Percentiles rank a stretch among this genome's conserved stretches.
phyloP scores from a whole-genome alignment of 2,113 vertebrate species.

The Cathartes aura region DNA sequence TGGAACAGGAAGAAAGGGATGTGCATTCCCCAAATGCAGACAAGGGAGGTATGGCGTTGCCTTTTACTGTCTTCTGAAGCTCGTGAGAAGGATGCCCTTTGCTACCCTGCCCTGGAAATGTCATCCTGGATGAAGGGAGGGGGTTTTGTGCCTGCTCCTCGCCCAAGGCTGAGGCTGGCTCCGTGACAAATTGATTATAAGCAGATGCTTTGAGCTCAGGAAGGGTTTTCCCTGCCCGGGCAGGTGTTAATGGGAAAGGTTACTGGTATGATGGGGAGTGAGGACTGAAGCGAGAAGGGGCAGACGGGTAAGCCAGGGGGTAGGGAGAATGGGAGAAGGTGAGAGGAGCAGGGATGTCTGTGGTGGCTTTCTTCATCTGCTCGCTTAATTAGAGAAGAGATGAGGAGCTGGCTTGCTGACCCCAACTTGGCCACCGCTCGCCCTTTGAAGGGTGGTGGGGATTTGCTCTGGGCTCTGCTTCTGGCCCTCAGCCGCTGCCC shows the following conservation, averaged over 20 bases:
- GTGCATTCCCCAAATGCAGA: background rate
- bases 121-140: slow-evolving; percentile 21
- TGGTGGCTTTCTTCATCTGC: background rate
- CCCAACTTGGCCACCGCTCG: background rate
- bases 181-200: slow-evolving; percentile 56
- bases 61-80: background rate
- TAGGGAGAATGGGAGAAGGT: background rate
- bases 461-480: background rate
- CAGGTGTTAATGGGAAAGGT: slow-evolving; percentile 30
- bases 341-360: background rate
- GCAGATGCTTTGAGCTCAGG: slow-evolving; percentile 65
- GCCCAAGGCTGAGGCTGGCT: slow-evolving; percentile 41
- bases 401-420: background rate
- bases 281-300: background rate
- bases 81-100: slow-evolving; percentile 24
- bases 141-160: slow-evolving; percentile 49
- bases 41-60: background rate
- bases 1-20: slow-evolving; percentile 9
- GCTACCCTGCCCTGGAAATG: slow-evolving; percentile 65
- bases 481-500: background rate
- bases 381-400: background rate
- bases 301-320: background rate
- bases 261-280: background rate
- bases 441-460: background rate
- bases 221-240: slow-evolving; percentile 47